Evolutionary conservation across 2,113 vertebrate genomes (phyloP).

Genomic region (Jaculus jaculus): DNA sequence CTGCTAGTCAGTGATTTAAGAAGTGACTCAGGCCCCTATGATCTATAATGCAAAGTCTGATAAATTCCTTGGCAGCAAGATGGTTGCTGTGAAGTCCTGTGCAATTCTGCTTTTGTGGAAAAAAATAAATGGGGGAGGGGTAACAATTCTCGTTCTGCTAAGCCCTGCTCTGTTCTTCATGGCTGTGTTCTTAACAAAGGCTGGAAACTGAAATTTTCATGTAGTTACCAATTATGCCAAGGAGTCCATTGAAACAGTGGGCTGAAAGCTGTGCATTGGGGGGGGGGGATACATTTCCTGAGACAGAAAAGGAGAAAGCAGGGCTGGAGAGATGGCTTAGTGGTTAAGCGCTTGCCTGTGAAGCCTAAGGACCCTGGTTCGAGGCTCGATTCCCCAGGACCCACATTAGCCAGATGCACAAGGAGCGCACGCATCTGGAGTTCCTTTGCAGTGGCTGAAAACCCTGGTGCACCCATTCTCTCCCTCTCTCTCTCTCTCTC

Average conservation of each 20-base stretch:
- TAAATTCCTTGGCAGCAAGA: neutral
- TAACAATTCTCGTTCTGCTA: neutral
- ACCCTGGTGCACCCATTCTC: too few species aligned
- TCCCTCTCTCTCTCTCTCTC: too few species aligned
- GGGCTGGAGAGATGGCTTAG: too few species aligned
- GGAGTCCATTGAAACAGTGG: neutral
- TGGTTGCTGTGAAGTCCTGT: neutral
- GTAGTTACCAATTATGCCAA: neutral
- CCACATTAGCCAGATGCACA: too few species aligned
- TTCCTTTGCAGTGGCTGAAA: too few species aligned
- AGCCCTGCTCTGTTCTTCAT: neutral
- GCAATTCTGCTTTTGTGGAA: neutral
- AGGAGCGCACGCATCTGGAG: too few species aligned
- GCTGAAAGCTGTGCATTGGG: neutral
- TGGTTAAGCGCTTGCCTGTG: too few species aligned
- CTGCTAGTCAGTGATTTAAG: neutral
- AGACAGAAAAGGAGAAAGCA: neutral
- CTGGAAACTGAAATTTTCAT: neutral
- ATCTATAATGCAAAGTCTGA: neutral
- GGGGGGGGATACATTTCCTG: neutral
- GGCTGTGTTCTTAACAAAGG: neutral
- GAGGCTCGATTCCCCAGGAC: too few species aligned
- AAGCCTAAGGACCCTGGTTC: too few species aligned
- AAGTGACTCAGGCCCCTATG: slow-evolving; percentile 1
- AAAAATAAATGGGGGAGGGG: neutral